Conservation (phyloP, 2,113 vertebrate species). For the Morphnarchus princeps region DNA sequence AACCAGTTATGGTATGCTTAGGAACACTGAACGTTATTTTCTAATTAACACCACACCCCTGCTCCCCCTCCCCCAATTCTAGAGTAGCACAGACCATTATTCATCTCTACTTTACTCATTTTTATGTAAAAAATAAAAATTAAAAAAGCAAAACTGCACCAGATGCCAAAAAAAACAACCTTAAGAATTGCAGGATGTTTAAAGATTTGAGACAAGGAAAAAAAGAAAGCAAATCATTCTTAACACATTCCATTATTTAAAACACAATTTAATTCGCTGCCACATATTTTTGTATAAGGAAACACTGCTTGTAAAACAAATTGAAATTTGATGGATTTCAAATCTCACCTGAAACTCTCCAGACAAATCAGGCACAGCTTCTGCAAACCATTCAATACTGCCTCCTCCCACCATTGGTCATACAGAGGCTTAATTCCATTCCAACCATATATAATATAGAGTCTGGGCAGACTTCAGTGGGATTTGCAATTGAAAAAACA, state of each 20-base stretch:
- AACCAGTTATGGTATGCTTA: background rate
- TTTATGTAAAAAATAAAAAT: background rate
- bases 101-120: background rate
- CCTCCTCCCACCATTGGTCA: background rate
- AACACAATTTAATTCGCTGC: background rate
- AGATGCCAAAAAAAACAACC: background rate
- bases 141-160: background rate
- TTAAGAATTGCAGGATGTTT: background rate
- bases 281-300: constrained; percentile 22
- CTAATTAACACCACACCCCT: background rate
- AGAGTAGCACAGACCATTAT: background rate
- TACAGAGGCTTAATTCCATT: background rate
- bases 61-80: background rate
- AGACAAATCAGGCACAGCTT: background rate
- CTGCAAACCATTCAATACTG: background rate
- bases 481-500: background rate
- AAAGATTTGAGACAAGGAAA: background rate
- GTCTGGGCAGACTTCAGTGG: background rate
- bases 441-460: background rate
- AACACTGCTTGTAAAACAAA: background rate
- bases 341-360: constrained; percentile 11
- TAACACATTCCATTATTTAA: background rate
- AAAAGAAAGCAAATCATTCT: background rate
- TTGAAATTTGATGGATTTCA: constrained; percentile 9
- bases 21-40: background rate